Percentiles rank a stretch among this genome's conserved stretches.
phyloP scores from a whole-genome alignment of 2,113 vertebrate species.

The Mormyrus lacerda region DNA sequence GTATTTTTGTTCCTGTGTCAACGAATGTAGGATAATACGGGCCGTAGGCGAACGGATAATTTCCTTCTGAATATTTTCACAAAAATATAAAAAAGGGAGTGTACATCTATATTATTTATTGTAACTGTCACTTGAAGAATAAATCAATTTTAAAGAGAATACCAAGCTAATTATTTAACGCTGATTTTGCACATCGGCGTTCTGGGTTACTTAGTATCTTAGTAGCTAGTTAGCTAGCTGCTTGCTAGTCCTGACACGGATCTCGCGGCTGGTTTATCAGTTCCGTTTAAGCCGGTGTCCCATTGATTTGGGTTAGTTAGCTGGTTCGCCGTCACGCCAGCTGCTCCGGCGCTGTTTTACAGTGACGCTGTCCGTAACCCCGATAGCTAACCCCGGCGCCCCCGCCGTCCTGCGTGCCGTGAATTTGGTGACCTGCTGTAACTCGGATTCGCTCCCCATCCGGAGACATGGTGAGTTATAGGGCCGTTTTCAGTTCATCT shows the following conservation, averaged over 20 bases:
- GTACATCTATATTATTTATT: not conserved
- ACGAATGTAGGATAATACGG: conserved; percentile 48
- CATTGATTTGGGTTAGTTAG: not conserved
- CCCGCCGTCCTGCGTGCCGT: not conserved
- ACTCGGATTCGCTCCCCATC: not conserved
- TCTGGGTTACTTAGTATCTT: not conserved
- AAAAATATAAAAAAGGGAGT: conserved; percentile 7
- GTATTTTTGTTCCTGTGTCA: conserved; percentile 74
- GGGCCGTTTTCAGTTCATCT: not conserved
- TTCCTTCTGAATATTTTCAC: conserved; percentile 33
- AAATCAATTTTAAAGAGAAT: not conserved
- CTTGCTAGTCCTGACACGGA: not conserved
- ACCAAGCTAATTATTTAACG: not conserved
- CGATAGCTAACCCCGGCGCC: not conserved
- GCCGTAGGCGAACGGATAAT: conserved; percentile 20
- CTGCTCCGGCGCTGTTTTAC: not conserved
- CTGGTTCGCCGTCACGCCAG: not conserved
- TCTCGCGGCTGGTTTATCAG: not conserved
- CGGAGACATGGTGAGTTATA: conserved; percentile 23
- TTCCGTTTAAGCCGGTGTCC: not conserved
- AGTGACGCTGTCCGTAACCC: not conserved
- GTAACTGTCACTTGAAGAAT: not conserved
- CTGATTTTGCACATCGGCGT: not conserved
- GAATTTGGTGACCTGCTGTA: not conserved
- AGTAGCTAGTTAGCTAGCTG: conserved; percentile 29